Percentiles rank a stretch among this genome's conserved stretches.
phyloP scores from a whole-genome alignment of 2,113 vertebrate species.

The Calidris pygmaea region DNA sequence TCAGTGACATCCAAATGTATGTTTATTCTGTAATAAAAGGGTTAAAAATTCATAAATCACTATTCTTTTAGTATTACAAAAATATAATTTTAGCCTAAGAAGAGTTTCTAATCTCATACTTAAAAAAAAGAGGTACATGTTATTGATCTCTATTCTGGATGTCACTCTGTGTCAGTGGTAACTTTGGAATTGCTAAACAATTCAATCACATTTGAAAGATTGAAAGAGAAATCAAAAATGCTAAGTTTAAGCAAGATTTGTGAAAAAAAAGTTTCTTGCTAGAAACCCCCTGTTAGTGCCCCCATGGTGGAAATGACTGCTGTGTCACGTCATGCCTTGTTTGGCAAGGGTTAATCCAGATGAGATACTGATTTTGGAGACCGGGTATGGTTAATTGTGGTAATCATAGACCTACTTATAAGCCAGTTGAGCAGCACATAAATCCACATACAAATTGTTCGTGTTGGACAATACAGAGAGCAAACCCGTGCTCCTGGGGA shows the following conservation, averaged over 20 bases:
- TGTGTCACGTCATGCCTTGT: not conserved
- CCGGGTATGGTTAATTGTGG: accelerated
- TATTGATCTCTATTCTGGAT: not conserved
- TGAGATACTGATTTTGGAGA: not conserved
- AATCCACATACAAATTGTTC: not conserved
- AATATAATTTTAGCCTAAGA: not conserved
- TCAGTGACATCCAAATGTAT: not conserved
- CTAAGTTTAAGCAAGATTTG: not conserved
- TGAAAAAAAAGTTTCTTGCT: not conserved
- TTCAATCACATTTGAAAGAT: not conserved
- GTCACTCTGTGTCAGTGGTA: not conserved
- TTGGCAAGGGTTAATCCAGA: accelerated
- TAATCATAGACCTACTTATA: not conserved
- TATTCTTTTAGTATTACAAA: not conserved
- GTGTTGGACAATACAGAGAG: not conserved
- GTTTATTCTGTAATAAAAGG: not conserved
- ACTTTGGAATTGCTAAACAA: not conserved
- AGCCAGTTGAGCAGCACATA: not conserved
- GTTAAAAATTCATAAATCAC: not conserved
- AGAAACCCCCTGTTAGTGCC: accelerated
- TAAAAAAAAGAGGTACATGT: not conserved
- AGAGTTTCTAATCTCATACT: not conserved
- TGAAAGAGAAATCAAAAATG: not conserved
- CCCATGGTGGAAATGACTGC: not conserved
- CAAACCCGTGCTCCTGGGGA: not conserved